phyloP scores from a whole-genome alignment of 2,888 invertebrate species.

The Phortica magna region DNA sequence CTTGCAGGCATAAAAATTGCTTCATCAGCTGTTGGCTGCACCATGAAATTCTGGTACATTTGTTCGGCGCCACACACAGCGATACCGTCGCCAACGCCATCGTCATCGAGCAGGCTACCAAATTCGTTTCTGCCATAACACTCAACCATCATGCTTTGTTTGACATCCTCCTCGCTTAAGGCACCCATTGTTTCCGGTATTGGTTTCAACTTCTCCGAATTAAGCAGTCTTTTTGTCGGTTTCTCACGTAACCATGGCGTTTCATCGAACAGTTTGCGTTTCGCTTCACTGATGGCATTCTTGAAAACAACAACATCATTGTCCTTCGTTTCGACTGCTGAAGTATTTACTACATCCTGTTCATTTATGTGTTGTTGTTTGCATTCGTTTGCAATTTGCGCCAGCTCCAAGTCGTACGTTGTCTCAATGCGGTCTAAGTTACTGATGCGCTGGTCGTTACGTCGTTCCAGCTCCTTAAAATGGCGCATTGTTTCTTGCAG shows the following conservation, averaged over 20 bases:
- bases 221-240: background rate
- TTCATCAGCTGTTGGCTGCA: too few relatives aligned
- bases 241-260: slow-evolving; percentile 8
- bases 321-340: background rate
- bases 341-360: background rate
- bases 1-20: background rate
- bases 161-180: background rate
- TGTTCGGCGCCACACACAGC: background rate
- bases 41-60: too few relatives aligned
- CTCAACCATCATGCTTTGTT: too few relatives aligned
- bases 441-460: background rate
- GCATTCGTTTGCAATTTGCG: slow-evolving; percentile 17
- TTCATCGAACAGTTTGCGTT: slow-evolving; percentile 50
- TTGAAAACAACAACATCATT: slow-evolving; percentile 54
- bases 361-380: background rate
- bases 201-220: background rate
- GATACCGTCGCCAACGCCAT: slow-evolving; percentile 17
- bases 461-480: slow-evolving; percentile 47
- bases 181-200: slow-evolving; percentile 31
- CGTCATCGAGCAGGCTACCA: too few relatives aligned
- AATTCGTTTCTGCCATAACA: too few relatives aligned
- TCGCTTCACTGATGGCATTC: slow-evolving; percentile 58
- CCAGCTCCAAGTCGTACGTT: background rate
- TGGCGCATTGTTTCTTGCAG: slow-evolving; percentile 48
- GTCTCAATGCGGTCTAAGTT: slow-evolving; percentile 5